Percentiles rank a stretch among this genome's conserved stretches.
Evolutionary conservation across 1,140 invertebrate genomes (phyloP).

Genomic region (Musca domestica): DNA sequence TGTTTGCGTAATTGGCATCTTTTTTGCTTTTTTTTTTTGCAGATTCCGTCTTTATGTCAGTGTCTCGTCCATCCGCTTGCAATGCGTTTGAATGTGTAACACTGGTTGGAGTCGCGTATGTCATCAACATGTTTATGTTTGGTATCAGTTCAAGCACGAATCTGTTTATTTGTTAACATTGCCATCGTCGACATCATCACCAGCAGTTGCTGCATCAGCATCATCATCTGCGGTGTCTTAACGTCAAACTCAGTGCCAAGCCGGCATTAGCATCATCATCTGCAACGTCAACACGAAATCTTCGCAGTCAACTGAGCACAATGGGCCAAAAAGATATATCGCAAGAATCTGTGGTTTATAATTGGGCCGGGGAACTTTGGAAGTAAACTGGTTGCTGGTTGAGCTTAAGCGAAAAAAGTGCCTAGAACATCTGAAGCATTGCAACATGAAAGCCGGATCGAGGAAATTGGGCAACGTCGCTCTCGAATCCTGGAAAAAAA

Average conservation of each 20-base stretch:
- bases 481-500: too few species aligned
- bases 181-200: not conserved
- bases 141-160: not conserved
- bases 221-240: not conserved
- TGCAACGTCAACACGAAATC: not conserved
- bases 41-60: too few species aligned
- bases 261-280: not conserved
- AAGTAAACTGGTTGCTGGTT: too few species aligned
- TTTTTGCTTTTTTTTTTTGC: too few species aligned
- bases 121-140: slow-evolving; percentile 17
- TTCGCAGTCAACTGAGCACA: not conserved
- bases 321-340: too few species aligned
- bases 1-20: not conserved
- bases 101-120: slow-evolving; percentile 17
- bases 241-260: not conserved
- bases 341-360: too few species aligned
- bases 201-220: not conserved
- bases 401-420: too few species aligned
- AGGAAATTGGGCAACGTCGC: too few species aligned
- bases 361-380: too few species aligned
- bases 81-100: slow-evolving; percentile 4
- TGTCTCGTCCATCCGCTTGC: not conserved
- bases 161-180: too few species aligned
- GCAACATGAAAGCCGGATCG: too few species aligned
- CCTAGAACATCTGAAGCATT: too few species aligned